phyloP scores from a whole-genome alignment of 1,140 invertebrate species.

The Mesaphorura yosii region DNA sequence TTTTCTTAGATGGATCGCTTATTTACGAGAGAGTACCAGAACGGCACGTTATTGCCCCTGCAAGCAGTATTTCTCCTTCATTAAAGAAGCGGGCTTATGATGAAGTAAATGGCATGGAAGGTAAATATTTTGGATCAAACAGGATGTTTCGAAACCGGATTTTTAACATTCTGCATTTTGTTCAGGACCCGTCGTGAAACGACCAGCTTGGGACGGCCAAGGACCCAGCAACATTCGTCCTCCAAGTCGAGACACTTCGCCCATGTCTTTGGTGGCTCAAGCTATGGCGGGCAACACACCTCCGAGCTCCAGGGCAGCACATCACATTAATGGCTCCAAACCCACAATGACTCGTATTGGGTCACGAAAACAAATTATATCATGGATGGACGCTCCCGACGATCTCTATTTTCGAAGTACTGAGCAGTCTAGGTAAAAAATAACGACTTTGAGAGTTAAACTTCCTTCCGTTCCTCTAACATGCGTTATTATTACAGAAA shows the following conservation, averaged over 20 bases:
- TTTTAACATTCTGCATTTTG: conserved; percentile 11
- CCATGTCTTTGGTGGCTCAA: conserved; percentile 28
- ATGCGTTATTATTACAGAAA: conserved; percentile 45
- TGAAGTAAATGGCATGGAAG: conserved; percentile 75
- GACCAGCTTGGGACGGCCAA: conserved; percentile 51
- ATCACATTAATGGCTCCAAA: conserved; percentile 43
- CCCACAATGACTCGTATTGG: conserved; percentile 50
- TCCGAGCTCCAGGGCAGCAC: too few species aligned
- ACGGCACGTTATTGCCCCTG: conserved; percentile 40
- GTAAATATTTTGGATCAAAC: conserved; percentile 8
- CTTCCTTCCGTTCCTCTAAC: not conserved
- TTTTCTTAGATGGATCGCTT: conserved; percentile 59
- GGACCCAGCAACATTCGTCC: conserved; percentile 45
- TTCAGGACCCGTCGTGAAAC: conserved; percentile 39
- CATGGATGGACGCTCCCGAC: conserved; percentile 95
- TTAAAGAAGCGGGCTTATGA: conserved; percentile 68
- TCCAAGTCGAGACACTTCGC: conserved; percentile 36
- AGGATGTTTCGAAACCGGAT: too few species aligned
- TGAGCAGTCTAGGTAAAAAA: conserved; percentile 69
- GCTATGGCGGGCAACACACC: too few species aligned
- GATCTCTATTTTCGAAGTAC: conserved; percentile 91
- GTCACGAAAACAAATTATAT: conserved; percentile 75
- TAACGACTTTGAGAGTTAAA: conserved; percentile 10
- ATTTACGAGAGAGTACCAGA: conserved; percentile 70
- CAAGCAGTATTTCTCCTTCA: conserved; percentile 42